Percentiles rank a stretch among this genome's conserved stretches.
Conservation (phyloP, 2,113 vertebrate species). For the Cygnus atratus region DNA sequence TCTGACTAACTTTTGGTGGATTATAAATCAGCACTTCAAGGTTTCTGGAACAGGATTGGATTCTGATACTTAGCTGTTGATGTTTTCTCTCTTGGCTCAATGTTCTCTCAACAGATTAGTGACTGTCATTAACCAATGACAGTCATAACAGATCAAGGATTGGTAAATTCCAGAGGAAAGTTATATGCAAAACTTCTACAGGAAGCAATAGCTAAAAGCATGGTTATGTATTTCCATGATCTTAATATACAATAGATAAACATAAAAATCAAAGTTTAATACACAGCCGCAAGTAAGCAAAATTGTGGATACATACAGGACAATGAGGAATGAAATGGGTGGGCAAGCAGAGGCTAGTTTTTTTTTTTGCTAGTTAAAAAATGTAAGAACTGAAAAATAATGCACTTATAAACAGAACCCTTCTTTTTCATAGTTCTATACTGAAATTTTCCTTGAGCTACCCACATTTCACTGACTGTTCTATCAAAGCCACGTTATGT, state of each 20-base stretch:
- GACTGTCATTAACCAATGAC: no score
- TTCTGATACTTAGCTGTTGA: background rate
- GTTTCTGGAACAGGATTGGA: background rate
- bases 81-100: background rate
- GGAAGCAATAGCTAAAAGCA: background rate
- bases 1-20: background rate
- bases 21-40: background rate
- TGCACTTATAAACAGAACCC: background rate
- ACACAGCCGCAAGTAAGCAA: background rate
- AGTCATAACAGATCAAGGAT: background rate
- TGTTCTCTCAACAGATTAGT: background rate
- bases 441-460: background rate
- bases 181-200: background rate
- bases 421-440: background rate
- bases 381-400: background rate
- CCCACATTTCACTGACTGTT: background rate
- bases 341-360: background rate
- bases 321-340: background rate
- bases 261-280: background rate
- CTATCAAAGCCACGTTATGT: background rate
- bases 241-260: background rate
- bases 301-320: background rate
- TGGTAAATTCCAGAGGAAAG: background rate
- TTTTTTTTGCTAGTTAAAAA: background rate
- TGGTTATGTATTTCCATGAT: background rate